phyloP scores from a whole-genome alignment of 1,140 invertebrate species.

The Polypedilum pembai region DNA sequence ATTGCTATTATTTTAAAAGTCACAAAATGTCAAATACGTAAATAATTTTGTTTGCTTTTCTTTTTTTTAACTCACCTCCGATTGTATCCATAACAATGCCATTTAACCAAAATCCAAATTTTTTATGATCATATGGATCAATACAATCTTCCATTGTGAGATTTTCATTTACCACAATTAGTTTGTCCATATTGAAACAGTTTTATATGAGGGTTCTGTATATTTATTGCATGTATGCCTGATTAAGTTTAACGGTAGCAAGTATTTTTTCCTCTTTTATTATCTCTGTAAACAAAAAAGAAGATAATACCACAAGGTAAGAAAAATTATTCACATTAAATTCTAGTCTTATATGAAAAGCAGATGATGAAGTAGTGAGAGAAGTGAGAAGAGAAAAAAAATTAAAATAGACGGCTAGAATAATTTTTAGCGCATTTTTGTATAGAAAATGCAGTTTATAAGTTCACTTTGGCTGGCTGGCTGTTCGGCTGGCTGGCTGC shows the following conservation, averaged over 20 bases:
- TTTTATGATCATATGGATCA: not conserved
- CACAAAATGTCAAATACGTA: not conserved
- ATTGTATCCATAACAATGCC: not conserved
- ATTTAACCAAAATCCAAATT: not conserved
- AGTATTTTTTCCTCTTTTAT: not conserved
- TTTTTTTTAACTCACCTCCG: not conserved
- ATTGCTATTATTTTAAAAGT: too few species aligned
- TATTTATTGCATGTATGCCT: not conserved
- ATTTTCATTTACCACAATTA: not conserved
- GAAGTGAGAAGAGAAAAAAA: too few species aligned
- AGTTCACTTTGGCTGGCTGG: too few species aligned
- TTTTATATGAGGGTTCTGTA: not conserved
- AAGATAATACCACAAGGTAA: not conserved
- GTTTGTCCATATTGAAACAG: not conserved
- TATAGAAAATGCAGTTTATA: too few species aligned
- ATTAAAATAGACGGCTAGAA: too few species aligned
- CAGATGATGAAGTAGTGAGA: too few species aligned
- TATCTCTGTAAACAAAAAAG: not conserved
- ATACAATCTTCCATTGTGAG: not conserved
- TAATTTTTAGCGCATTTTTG: too few species aligned
- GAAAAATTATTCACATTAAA: not conserved
- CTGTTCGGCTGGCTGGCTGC: too few species aligned
- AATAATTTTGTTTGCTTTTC: too few species aligned
- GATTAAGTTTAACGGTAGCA: not conserved
- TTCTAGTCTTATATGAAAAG: too few species aligned